These are phyloP conservation scores for Parazoanthus swiftii DNA, from an alignment of 92 coral and sea anemone species.

Conservation along the genomic window DNA sequence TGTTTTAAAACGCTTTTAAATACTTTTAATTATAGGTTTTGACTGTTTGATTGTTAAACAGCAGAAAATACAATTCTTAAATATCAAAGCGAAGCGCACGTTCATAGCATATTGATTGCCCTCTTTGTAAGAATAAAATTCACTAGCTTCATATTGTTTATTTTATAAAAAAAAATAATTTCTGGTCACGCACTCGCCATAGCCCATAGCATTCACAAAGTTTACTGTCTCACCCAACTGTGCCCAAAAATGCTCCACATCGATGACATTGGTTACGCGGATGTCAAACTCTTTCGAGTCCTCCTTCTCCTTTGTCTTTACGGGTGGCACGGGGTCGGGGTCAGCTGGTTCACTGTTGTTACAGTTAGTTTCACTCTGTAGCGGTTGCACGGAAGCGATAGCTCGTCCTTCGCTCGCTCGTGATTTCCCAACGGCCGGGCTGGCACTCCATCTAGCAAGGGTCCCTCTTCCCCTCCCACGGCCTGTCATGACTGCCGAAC, in stretches of 20 bases:
- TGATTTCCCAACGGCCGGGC: constrained; percentile 30
- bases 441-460: constrained; percentile 71
- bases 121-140: too few relatives aligned
- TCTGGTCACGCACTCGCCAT: too few relatives aligned
- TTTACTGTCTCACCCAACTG: constrained; percentile 62
- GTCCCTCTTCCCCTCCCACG: constrained; percentile 89
- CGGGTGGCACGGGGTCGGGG: not conserved
- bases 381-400: constrained; percentile 64
- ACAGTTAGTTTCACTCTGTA: constrained; percentile 17
- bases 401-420: constrained; percentile 43
- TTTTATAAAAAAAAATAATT: too few relatives aligned
- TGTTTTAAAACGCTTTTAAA: too few relatives aligned
- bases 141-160: too few relatives aligned
- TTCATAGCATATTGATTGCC: too few relatives aligned
- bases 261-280: constrained; percentile 73
- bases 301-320: not conserved
- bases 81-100: too few relatives aligned
- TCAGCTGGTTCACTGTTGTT: constrained; percentile 27
- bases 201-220: not conserved
- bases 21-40: too few relatives aligned
- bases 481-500: constrained; percentile 58
- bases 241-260: constrained; percentile 91
- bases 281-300: constrained; percentile 43
- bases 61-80: too few relatives aligned
- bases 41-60: too few relatives aligned